Evolutionary conservation across 2,888 invertebrate genomes (phyloP), one percentile per base, ranked within the genome.

Genomic region (Mayetiola destructor): DNA sequence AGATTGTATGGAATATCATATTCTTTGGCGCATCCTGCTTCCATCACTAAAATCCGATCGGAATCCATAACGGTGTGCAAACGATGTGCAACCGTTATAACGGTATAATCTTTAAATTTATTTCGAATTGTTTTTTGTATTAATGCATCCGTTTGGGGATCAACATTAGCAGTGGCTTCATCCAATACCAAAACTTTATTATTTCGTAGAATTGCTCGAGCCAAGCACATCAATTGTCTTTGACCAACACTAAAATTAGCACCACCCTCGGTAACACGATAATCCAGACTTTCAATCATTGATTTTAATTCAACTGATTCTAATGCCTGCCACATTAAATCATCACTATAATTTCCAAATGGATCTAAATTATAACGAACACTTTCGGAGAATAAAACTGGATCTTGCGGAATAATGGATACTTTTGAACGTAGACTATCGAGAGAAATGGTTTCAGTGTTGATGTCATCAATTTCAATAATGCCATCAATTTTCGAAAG

Each of bases 51-150:
- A 18, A 92, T 84, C 59, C 84, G 79, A 73, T 92, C 89, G 0
- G 88, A 89, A 71, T 94, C 93, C 84, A 94, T 92, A 61, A 94
- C 87, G 1, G 93, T 94, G 68, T 93, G 84, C 29, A 95, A 76
- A 40, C 94, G 79, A 73, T 94, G 93, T 4, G 93, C 93, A 35
- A 94, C 89, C 0, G 92, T 93, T 39, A 94, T 72, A 9, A 94
- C 91, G 0, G 92, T 91, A 69, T 90, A 92, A 20, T 83, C 74
- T 14, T 77, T 76, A 68, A 93, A 93, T 65, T 86, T 85, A 39
- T 76, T 76, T 58, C 90, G 76, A 58, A 93, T 90, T 0, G 91
- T 88, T 66, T 76, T 78, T 70, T 91, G 92, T 64, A 92, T 92
- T 59, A 92, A 76, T 53, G 79, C 80, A 69, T 92, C 91, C 14